Evolutionary conservation across 2,113 vertebrate genomes (phyloP).

Genomic region (Cyprinodon brontotheroides): DNA sequence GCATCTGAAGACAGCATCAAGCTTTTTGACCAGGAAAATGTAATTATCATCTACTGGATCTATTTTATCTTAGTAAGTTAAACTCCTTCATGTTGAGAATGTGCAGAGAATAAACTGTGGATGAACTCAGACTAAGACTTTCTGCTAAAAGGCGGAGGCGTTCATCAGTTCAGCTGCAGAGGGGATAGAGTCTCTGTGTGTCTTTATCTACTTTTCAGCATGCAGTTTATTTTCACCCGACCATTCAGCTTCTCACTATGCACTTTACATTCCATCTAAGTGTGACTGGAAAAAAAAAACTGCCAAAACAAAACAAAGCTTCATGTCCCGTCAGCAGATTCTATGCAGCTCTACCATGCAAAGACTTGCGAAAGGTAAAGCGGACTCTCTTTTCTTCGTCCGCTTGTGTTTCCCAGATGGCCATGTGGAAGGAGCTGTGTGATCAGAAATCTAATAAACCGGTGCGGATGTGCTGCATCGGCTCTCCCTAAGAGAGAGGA

Average conservation of each 20-base stretch:
- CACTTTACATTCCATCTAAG: slow-evolving; percentile 29
- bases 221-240: slow-evolving; percentile 12
- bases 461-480: slow-evolving; percentile 63
- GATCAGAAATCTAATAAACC: slow-evolving; percentile 77
- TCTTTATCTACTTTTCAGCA: background rate
- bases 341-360: slow-evolving; percentile 41
- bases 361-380: slow-evolving; percentile 55
- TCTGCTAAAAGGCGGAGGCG: slow-evolving; percentile 1
- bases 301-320: background rate
- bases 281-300: slow-evolving; percentile 2
- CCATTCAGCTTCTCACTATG: slow-evolving; percentile 12
- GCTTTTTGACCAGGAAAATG: slow-evolving; percentile 11
- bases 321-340: slow-evolving; percentile 14
- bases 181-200: background rate
- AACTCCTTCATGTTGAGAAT: background rate
- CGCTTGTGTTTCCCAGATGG: slow-evolving; percentile 65
- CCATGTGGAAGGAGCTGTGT: slow-evolving; percentile 67
- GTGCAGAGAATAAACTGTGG: slow-evolving; percentile 13
- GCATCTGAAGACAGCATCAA: slow-evolving; percentile 20
- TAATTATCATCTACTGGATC: background rate
- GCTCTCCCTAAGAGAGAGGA: slow-evolving; percentile 62
- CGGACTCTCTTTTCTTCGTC: slow-evolving; percentile 33
- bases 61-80: background rate
- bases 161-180: background rate
- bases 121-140: slow-evolving; percentile 5